Conservation (phyloP, 2,797 vertebrate genomes). For the Scomberomorus guttatus region DNA sequence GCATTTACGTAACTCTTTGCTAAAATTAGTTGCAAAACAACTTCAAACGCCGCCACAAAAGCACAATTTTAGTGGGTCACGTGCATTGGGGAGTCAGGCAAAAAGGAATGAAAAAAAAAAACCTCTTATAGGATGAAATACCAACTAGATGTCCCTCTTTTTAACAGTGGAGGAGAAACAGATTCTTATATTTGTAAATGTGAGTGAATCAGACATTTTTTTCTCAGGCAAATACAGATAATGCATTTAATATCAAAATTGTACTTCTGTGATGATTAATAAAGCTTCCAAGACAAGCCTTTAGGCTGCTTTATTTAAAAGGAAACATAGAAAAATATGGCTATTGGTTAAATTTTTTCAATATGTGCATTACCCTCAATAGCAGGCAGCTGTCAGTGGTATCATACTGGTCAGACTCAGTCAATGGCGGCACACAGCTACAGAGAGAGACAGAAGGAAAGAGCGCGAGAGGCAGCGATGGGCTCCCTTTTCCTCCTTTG, state of each 20-base stretch:
- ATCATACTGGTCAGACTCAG: constrained; percentile 11
- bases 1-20: constrained; percentile 16
- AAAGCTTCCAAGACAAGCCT: constrained; percentile 14
- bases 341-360: constrained; percentile 11
- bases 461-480: constrained; percentile 39
- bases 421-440: constrained; percentile 18
- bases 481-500: constrained; percentile 68
- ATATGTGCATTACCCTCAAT: background rate
- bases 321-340: background rate
- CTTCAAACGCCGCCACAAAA: constrained; percentile 30
- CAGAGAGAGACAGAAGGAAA: constrained; percentile 47
- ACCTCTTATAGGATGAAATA: background rate
- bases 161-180: background rate
- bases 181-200: background rate
- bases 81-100: constrained; percentile 6
- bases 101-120: background rate
- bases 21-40: constrained; percentile 30
- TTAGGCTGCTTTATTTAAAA: constrained; percentile 19
- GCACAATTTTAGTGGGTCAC: constrained; percentile 12
- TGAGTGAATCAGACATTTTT: background rate
- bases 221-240: background rate
- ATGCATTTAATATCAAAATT: background rate
- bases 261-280: constrained; percentile 8
- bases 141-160: background rate
- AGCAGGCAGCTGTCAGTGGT: constrained; percentile 5